Evolutionary conservation across 2,888 invertebrate genomes (phyloP), one percentile per base, ranked within the genome.

Genomic region (Zaprionus obscuricornis): DNA sequence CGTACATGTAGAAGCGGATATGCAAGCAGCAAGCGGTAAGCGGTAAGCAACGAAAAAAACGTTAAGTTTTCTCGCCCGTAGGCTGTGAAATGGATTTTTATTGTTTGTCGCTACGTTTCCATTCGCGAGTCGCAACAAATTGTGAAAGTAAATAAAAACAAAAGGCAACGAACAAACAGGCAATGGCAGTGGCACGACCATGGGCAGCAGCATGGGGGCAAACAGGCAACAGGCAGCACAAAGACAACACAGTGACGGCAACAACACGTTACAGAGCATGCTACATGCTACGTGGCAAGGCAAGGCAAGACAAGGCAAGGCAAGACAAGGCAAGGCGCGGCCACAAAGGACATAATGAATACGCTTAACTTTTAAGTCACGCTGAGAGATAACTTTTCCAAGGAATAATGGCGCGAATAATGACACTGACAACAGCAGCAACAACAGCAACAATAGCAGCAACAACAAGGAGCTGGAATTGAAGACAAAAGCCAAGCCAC

Each of bases 351-450:
- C 73, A 75, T 78, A 79, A 82, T 82, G 75, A 82, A 79, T 79
- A 71, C 79, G 82, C 79, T 79, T 82, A 79, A 79, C 79, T 79
- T 78, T 82, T 82, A 82, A 79, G 78, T 79, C 78, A 75, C 70
- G 82, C 75, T 66, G 82, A 52, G 69, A 78, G 75, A 78, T 79
- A 79, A 78, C 65, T 78, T 82, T 58, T n/a, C 45, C 45, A 59
- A 47, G 62, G 59, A 78, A 79, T 79, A 79, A 79, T 79, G 78
- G 75, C 63, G 79, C 78, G 76, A 78, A 78, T 78, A 79, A 79
- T 82, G 70, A 73, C 56, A 70, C 78, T 64, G 77, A 63, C 77
- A 70, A 51, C 72, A 59, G 34, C 36, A 42, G 20, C 45, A 39
- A 29, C 45, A 34, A 22, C 29, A 51, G 16, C 22, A 36, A 22